Base-by-base conservation (phyloP, 2,888 invertebrate genomes). In the Diarsia brunnea region DNA sequence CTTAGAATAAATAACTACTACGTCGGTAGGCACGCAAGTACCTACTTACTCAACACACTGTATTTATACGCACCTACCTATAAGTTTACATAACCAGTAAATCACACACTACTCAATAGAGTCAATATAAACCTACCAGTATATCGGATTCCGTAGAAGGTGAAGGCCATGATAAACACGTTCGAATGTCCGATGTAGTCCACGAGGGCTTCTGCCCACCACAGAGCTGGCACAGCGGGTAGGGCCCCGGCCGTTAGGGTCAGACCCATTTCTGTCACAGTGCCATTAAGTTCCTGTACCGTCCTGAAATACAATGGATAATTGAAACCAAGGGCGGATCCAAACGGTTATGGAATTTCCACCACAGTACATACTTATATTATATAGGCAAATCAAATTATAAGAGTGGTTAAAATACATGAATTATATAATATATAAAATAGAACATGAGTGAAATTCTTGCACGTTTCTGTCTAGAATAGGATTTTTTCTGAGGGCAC, bases 161-260 rank as follows among this genome's bases (percentile, higher is more conserved):
- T 97, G 91, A 98, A 98, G n/a, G 98, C 98, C 79, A 97, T 97
- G 88, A 98, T 98, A 88, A 98, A 97, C 73, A 98, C 97, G 93
- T 98, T 98, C 82, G 98, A 98, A 90, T 98, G 98, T 19, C 98
- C 98, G 84, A 98, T 98, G 92, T 98, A 98, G 94, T 98, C 98
- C 53, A 99, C 98, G 53, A 99, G 97, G 84, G 97, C 97, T 89
- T 99, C 98, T 4, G 98, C 98, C 94, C 98, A 98, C 96, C 97
- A 97, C 49, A 98, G 95, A 87, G 98, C 97, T 10, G 98, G 97
- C 64, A 98, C 95, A 3, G 98, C 98, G 0, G 98, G 98, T 79
- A 98, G 89, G 10, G 98, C 97, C 67, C 98, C 98, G 21, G 97
- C 96, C 4, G 97, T 97, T 91, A 98, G 90, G 38, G 98, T 97